These are phyloP conservation scores for Polypterus bichir DNA, from an alignment of 2,113 vertebrate species.

Conservation along the genomic window DNA sequence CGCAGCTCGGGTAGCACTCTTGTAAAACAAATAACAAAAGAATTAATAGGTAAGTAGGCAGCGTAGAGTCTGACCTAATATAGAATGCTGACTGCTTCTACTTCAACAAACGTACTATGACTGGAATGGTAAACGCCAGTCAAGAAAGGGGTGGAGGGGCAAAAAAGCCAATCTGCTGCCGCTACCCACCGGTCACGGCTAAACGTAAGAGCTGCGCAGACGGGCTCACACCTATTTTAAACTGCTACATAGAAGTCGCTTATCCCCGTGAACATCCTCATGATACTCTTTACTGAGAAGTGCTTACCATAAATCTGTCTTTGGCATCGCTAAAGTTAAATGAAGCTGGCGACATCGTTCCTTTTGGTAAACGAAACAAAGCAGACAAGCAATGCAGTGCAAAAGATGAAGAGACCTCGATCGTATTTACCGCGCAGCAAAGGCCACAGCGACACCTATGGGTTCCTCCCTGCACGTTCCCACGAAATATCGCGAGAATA, in stretches of 20 bases:
- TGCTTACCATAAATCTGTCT: conserved; percentile 49
- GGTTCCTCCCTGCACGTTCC: conserved; percentile 32
- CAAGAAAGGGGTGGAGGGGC: not conserved
- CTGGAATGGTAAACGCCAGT: not conserved
- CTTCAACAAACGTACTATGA: not conserved
- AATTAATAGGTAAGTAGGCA: conserved; percentile 3
- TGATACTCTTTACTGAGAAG: not conserved
- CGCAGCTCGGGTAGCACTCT: conserved; percentile 71
- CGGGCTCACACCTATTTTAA: not conserved
- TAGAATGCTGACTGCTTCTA: not conserved
- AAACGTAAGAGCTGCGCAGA: not conserved
- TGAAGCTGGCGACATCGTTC: conserved; percentile 46
- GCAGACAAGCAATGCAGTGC: not conserved
- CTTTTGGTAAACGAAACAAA: not conserved
- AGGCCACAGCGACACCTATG: conserved; percentile 43
- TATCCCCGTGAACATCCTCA: not conserved
- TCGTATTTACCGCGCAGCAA: conserved; percentile 8
- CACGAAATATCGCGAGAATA: too few relatives aligned
- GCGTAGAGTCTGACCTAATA: accelerated
- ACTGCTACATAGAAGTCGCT: not conserved
- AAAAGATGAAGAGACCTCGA: not conserved
- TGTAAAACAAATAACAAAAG: conserved; percentile 19
- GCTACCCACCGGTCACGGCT: not conserved
- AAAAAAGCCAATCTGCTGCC: not conserved
- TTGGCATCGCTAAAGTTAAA: conserved; percentile 50